Evolutionary conservation across 30 jellyfish, hydroid and myxozoan species (phyloP).

Genomic region (Chironex yamaguchii): DNA sequence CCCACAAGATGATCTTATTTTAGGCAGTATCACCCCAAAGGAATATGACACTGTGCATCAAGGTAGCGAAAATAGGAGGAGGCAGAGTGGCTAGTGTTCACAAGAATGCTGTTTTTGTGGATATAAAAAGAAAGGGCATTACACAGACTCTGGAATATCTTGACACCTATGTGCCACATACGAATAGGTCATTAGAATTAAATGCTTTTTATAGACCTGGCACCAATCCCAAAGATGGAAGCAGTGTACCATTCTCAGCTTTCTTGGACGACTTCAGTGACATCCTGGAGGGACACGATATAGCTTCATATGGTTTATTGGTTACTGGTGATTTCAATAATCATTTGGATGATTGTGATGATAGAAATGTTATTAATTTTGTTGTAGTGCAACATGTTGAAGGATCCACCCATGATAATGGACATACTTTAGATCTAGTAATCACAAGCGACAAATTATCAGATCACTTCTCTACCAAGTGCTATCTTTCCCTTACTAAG

Average conservation of each 20-base stretch:
- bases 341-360: slow-evolving; percentile 24
- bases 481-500: slow-evolving; percentile 38
- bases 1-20: no score
- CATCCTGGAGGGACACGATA: slow-evolving; percentile 41
- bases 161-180: slow-evolving; percentile 35
- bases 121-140: slow-evolving; percentile 26
- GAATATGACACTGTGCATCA: slow-evolving; percentile 26
- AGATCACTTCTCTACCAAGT: slow-evolving; percentile 20
- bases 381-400: slow-evolving; percentile 27
- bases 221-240: slow-evolving; percentile 47
- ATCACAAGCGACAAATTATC: slow-evolving; percentile 7
- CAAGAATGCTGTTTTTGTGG: background rate
- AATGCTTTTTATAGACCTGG: slow-evolving; percentile 53
- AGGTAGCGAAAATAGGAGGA: slow-evolving; percentile 45
- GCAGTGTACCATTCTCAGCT: slow-evolving; percentile 12
- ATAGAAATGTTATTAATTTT: slow-evolving; percentile 3
- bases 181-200: slow-evolving; percentile 5
- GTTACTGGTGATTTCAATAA: slow-evolving; percentile 52
- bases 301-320: slow-evolving; percentile 11
- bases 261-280: slow-evolving; percentile 40
- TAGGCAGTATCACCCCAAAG: no score
- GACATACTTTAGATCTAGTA: slow-evolving; percentile 34
- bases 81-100: slow-evolving; percentile 54
- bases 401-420: slow-evolving; percentile 42
- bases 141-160: slow-evolving; percentile 32